These are phyloP conservation scores for Conus ventricosus DNA, from an alignment of 1,140 invertebrate genomes.

Conservation along the genomic window DNA sequence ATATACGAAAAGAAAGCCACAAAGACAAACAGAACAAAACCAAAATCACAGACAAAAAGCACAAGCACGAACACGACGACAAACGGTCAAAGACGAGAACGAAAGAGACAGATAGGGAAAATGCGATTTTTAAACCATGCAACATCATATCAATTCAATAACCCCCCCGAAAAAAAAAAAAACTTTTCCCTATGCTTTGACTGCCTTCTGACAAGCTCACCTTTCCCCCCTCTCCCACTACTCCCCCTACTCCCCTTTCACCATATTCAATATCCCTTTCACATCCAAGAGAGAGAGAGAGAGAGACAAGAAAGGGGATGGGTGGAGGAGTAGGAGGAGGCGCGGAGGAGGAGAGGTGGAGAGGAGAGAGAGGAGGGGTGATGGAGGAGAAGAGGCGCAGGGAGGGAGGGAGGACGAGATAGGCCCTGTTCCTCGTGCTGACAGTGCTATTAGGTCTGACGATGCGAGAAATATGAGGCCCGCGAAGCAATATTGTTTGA, in stretches of 20 bases:
- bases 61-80: neutral
- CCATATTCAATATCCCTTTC: neutral
- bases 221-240: neutral
- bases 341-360: neutral
- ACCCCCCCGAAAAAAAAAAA: neutral
- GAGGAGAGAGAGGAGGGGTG: neutral
- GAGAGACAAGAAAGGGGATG: neutral
- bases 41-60: neutral
- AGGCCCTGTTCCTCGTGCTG: slow-evolving; percentile 12
- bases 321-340: neutral
- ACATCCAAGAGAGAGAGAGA: neutral
- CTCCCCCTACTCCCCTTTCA: neutral
- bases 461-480: slow-evolving; percentile 45
- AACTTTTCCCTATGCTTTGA: neutral
- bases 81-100: neutral
- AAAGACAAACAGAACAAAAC: neutral
- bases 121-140: neutral
- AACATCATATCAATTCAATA: too few relatives aligned
- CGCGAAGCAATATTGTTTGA: slow-evolving; percentile 39
- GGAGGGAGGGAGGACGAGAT: neutral
- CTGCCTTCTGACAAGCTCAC: neutral
- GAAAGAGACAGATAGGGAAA: neutral
- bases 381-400: neutral
- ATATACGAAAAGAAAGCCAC: neutral
- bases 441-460: slow-evolving; percentile 39